phyloP scores from a whole-genome alignment of 2,113 vertebrate genomes.

The Ardeotis arabs region DNA sequence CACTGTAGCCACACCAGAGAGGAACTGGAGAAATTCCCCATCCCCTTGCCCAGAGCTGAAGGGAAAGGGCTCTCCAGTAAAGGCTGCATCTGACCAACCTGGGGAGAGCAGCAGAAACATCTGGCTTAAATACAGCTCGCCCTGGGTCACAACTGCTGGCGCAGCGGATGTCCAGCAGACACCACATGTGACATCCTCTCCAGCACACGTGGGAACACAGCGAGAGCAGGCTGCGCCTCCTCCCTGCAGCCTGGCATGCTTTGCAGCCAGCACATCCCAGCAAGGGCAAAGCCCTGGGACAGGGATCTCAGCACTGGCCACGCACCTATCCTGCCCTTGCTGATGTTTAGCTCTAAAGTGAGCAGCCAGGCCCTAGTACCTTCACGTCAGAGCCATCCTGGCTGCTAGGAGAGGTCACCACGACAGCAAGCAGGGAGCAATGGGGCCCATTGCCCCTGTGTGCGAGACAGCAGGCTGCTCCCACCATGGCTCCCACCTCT shows the following conservation, averaged over 20 bases:
- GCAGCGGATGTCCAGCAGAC: neutral
- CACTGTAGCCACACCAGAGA: neutral
- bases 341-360: rapidly evolving
- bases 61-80: neutral
- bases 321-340: rapidly evolving
- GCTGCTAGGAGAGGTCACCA: neutral
- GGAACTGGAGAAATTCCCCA: neutral
- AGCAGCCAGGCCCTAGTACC: rapidly evolving
- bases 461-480: neutral
- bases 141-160: neutral
- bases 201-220: neutral
- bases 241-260: neutral
- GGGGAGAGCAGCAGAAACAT: neutral
- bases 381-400: rapidly evolving
- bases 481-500: neutral
- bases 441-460: rapidly evolving
- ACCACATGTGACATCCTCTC: neutral
- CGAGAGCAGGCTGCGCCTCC: neutral
- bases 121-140: rapidly evolving
- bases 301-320: neutral
- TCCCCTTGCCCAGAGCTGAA: neutral
- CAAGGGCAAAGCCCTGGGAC: neutral
- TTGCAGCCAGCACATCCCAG: neutral
- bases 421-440: rapidly evolving
- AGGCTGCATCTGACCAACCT: neutral